Conservation (phyloP, 2,113 vertebrate genomes). For the Colinus virginianus region DNA sequence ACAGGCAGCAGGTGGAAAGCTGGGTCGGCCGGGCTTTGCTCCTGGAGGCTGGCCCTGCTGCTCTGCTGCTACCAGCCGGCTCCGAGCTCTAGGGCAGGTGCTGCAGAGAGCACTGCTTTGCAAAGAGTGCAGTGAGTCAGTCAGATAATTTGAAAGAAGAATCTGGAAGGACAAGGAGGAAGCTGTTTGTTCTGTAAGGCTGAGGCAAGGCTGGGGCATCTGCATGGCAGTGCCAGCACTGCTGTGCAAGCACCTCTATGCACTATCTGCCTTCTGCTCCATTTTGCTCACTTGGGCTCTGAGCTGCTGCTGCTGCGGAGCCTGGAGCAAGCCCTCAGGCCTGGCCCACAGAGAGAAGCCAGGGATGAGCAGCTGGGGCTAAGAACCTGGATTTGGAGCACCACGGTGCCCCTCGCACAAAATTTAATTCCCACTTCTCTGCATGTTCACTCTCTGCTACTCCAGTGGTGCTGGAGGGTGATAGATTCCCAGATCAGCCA, state of each 20-base stretch:
- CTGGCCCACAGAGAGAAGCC: background rate
- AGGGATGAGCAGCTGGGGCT: background rate
- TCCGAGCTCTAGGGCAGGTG: background rate
- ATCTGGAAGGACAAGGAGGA: background rate
- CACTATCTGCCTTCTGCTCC: background rate
- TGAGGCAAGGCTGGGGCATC: background rate
- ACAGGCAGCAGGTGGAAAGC: rapidly evolving
- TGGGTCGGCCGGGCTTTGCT: background rate
- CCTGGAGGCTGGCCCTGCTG: background rate
- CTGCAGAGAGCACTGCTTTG: background rate
- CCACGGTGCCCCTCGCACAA: rapidly evolving
- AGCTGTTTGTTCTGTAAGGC: background rate
- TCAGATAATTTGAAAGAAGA: background rate
- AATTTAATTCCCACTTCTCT: background rate
- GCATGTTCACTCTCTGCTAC: background rate
- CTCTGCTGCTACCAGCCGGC: background rate
- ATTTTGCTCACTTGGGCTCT: rapidly evolving
- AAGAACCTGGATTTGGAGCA: background rate
- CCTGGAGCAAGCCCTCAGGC: background rate
- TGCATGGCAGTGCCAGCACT: background rate
- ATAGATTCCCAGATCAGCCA: rapidly evolving
- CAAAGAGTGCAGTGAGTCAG: background rate
- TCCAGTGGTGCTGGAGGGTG: background rate
- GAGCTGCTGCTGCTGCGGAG: rapidly evolving
- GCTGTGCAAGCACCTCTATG: background rate